phyloP scores from a whole-genome alignment of 64 coral and sea anemone genomes.

The Anthopleura sola region DNA sequence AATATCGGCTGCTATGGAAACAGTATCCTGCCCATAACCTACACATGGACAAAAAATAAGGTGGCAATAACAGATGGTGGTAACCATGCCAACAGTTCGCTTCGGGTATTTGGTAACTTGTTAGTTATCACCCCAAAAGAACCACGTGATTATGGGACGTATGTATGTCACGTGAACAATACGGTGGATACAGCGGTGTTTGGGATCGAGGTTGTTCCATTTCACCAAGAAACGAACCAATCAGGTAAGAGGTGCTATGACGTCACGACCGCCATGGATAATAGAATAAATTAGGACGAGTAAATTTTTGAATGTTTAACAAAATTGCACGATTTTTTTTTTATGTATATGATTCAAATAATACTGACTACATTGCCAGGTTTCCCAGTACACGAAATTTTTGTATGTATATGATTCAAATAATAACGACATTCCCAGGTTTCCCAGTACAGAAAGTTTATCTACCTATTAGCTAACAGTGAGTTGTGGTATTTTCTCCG shows the following conservation, averaged over 20 bases:
- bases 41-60: constrained; percentile 23
- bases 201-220: neutral
- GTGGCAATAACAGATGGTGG: neutral
- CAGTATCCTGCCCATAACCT: constrained; percentile 22
- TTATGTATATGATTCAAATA: too few relatives aligned
- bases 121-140: neutral
- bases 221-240: neutral
- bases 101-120: constrained; percentile 18
- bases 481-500: too few relatives aligned
- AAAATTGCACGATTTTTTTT: too few relatives aligned
- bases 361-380: too few relatives aligned
- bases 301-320: too few relatives aligned
- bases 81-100: neutral
- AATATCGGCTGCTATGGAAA: constrained; percentile 31
- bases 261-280: neutral
- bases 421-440: too few relatives aligned
- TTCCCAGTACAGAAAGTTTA: too few relatives aligned
- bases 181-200: neutral
- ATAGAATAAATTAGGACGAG: too few relatives aligned
- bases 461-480: too few relatives aligned
- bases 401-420: too few relatives aligned
- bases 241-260: neutral
- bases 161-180: constrained; percentile 24
- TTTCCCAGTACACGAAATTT: too few relatives aligned
- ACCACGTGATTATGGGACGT: constrained; percentile 14